Evolutionary conservation across 2,888 invertebrate genomes (phyloP), one percentile per base, ranked within the genome.

Genomic region (Tipula confusa): DNA sequence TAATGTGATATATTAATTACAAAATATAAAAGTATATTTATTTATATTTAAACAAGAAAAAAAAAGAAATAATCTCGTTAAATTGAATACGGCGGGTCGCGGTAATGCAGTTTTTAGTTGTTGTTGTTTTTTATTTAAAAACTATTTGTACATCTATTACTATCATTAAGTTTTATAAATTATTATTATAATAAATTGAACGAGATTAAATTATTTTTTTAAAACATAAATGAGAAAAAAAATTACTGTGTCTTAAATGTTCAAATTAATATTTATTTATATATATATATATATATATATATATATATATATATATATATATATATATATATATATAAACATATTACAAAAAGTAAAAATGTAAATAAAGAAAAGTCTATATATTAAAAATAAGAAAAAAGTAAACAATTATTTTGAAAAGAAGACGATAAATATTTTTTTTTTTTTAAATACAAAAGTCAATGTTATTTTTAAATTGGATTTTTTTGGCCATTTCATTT

Each of bases 321-420:
- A 81, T 24, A 15, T 24, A 24, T 24, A 81, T 81, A 81, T 81
- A 31, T 31, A 31, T 31, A 31, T 31, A 31, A 5, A 31, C 6
- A 31, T 31, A 31, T 31, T n/a, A n/a, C n/a, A n/a, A n/a, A n/a
- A n/a, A n/a, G n/a, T 29, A 31, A 79, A 38, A 83, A 9, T 36
- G 2, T 24, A 64, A 36, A 79, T 83, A 86, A 88, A 88, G n/a
- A 89, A 88, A 89, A 88, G 88, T 88, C 88, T 88, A 88, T 88
- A 89, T 38, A n/a, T 38, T 38, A 38, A 38, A 3, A 5, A n/a
- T 38, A 38, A 38, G 38, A 38, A n/a, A 38, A n/a, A 38, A 38
- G 38, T 38, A 38, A 38, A 38, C 38, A 38, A 38, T 38, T 38
- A 38, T 38, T n/a, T 36, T 36, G 36, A 9, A 38, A 38, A n/a